Evolutionary conservation across 2,797 vertebrate genomes (phyloP).

Genomic region (Periparus ater): DNA sequence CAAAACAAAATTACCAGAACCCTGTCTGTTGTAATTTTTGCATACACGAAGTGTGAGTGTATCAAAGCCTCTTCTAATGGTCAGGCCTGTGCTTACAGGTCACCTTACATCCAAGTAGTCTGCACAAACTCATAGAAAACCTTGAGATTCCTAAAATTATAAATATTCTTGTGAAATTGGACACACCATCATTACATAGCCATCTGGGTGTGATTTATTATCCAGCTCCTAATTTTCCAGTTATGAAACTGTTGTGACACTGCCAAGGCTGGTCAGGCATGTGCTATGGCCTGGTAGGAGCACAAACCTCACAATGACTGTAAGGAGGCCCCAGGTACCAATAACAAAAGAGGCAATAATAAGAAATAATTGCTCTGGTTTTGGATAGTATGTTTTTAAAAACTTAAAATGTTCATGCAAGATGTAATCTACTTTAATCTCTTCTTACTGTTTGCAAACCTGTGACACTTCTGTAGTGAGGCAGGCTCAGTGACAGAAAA

Average conservation of each 20-base stretch:
- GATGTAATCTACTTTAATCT: background rate
- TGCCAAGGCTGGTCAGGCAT: background rate
- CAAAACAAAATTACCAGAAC: background rate
- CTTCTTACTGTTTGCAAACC: background rate
- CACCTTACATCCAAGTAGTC: background rate
- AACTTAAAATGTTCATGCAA: background rate
- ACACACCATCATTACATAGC: background rate
- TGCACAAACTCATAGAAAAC: background rate
- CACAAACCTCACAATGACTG: background rate
- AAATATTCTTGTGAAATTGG: background rate
- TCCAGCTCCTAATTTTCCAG: background rate
- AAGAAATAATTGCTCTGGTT: background rate
- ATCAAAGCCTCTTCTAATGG: background rate
- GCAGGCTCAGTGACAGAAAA: background rate
- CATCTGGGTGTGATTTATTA: background rate
- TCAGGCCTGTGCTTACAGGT: background rate
- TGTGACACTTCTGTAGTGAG: background rate
- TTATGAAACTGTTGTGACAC: background rate
- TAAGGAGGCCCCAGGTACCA: background rate
- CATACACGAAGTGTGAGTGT: background rate
- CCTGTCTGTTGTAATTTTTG: background rate
- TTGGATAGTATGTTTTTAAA: background rate
- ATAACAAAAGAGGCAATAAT: background rate
- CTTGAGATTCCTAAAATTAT: background rate
- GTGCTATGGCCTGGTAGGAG: background rate